Base-by-base conservation (phyloP, 92 coral and sea anemone genomes). In the Micromussa lordhowensis region DNA sequence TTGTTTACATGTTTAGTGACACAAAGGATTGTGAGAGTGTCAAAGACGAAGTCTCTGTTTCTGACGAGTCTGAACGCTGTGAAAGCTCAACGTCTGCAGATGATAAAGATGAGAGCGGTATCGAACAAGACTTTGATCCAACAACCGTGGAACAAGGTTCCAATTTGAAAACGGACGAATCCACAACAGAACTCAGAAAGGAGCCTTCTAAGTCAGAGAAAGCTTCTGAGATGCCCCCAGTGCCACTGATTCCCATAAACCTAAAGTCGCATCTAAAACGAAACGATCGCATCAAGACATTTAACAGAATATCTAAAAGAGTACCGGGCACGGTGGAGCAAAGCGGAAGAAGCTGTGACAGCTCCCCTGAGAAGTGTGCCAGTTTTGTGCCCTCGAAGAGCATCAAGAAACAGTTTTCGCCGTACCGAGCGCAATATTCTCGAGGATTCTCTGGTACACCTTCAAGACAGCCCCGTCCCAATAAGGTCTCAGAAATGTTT, bases 351-450 rank as follows among this genome's bases (percentile, higher is more conserved):
- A 71, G 79, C 61, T 82, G 59, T 40, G 79, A 87, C 71, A 83
- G 87, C 34, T 90, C 91, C 18, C 86, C 90, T 34, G 93, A 93
- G 79, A 93, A 90, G 59, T 69, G 63, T 1, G 75, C 84, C 3
- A 79, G 78, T 48, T 38, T 86, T 77, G 6, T 64, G 13, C 66
- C 89, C 18, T 9, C 83, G 7, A 74, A 35, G 24, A 75, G 21
- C 22, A 35, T 61, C 32, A 63, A 38, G 71, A 74, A 57, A 57
- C 68, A 84, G n/a, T 57, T n/a, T 0, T 54, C 55, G 1, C 28
- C 73, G 2, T 40, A 74, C 34, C 74, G 83, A 66, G 32, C 49
- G 10, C 83, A 48, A 14, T 59, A 77, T 44, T 68, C 83, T 4
- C 83, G 83, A 32, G 68, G 40, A 66, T 18, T 79, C 77, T 49